Evolutionary conservation across 1,140 invertebrate genomes (phyloP).

Genomic region (Tetramorium simillimum): DNA sequence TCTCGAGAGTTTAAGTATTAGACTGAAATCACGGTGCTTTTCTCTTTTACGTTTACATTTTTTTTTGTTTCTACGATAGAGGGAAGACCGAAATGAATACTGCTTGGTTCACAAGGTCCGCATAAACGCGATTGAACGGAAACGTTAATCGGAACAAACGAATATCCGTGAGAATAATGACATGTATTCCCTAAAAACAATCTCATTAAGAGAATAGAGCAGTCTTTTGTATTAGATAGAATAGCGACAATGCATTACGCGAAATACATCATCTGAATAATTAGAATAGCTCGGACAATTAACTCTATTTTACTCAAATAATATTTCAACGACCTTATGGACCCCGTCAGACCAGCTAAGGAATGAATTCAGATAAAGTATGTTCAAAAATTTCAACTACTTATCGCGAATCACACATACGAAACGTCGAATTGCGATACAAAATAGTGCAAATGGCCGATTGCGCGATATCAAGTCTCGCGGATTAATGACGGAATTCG

Average conservation of each 20-base stretch:
- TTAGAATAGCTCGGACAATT: constrained; percentile 5
- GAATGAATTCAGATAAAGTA: constrained; percentile 34
- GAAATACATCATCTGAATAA: constrained; percentile 9
- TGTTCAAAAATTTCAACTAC: constrained; percentile 11
- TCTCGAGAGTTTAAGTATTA: not conserved
- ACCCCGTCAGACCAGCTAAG: constrained; percentile 58
- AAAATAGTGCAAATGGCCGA: constrained; percentile 19
- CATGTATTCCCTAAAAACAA: not conserved
- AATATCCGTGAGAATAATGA: not conserved
- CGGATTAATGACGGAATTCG: not conserved
- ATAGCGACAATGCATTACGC: not conserved
- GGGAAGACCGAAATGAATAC: constrained; percentile 74
- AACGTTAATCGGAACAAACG: not conserved
- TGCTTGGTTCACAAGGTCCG: constrained; percentile 65
- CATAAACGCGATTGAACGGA: constrained; percentile 24
- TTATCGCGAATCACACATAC: not conserved
- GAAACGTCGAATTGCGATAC: not conserved
- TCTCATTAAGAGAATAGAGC: not conserved
- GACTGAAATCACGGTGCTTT: not conserved
- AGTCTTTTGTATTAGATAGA: constrained; percentile 2
- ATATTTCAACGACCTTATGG: constrained; percentile 43
- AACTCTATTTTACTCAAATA: constrained; percentile 29
- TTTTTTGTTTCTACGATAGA: constrained; percentile 18
- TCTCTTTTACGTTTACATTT: not conserved
- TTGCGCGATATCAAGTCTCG: constrained; percentile 4